Percentiles rank a stretch among this genome's conserved stretches.
These are phyloP conservation scores for Parazoanthus atlanticus DNA, from an alignment of 92 coral and sea anemone species.

Conservation along the genomic window DNA sequence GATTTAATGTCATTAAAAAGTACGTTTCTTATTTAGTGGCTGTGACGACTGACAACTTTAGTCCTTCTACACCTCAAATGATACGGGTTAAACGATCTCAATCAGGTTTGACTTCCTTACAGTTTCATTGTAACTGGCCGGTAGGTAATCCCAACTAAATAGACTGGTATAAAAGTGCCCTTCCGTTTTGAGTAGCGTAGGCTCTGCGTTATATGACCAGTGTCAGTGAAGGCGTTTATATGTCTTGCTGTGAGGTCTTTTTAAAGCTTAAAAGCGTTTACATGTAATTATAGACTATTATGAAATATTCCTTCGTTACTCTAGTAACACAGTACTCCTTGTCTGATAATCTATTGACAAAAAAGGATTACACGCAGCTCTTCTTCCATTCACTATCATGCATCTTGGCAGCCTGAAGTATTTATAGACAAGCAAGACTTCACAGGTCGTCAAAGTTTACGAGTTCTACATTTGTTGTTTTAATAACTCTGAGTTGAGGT, in stretches of 20 bases:
- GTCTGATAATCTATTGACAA: conserved; percentile 1
- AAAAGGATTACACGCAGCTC: neutral
- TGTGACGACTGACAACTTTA: neutral
- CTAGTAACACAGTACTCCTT: neutral
- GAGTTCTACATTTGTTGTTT: neutral
- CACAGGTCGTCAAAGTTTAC: neutral
- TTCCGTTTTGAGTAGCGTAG: neutral
- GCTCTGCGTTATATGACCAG: neutral
- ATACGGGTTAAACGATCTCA: neutral
- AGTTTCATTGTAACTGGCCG: neutral
- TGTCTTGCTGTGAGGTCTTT: conserved; percentile 15
- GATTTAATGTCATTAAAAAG: neutral
- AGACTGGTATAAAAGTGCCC: neutral
- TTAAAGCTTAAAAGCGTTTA: no score
- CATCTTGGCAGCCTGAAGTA: neutral
- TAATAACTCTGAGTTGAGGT: neutral
- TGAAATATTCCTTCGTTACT: neutral
- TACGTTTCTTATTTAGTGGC: neutral
- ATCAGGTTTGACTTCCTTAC: neutral
- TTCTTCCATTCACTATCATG: neutral
- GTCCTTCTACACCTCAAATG: neutral
- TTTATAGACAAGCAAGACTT: neutral
- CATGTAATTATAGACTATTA: neutral
- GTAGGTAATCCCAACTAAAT: neutral
- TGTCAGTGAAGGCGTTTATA: neutral